Evolutionary conservation across 2,113 vertebrate genomes (phyloP), one percentile per base, ranked within the genome.

Genomic region (Gobio gobio): DNA sequence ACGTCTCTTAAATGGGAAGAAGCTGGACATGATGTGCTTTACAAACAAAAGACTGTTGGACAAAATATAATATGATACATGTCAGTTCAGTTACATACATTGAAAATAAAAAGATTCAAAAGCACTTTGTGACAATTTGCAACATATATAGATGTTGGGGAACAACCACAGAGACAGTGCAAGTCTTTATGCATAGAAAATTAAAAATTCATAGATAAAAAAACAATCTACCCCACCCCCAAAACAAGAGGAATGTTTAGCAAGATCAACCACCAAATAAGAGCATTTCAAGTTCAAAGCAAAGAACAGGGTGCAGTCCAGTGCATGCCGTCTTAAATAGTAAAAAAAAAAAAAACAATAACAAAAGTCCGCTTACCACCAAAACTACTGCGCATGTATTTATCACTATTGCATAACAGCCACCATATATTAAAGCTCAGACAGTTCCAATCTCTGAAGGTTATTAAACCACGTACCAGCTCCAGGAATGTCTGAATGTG

Each of bases 121-220:
- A 92, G 90, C 91, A 93, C 91, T 93, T 92, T 10, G 87, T 93
- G 90, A 91, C 43, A 85, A 74, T 85, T 91, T 78, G 79, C 77
- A 81, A 78, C 72, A 29, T 22, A 29, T 89, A 82, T 87, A 73
- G 24, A 87, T 49, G 72, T 86, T 89, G 78, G 74, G 61, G 56
- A 90, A 88, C 85, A 85, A 85, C 86, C 88, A 12, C 61, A 29
- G 78, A 86, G 85, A 90, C 88, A 80, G 85, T 63, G 76, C 81
- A 85, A 86, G 49, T 87, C 78, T 84, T 88, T 92, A 86, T 86
- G 86, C 82, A 89, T 86, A 89, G 86, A 78, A 24, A 77, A 78
- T 56, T 16, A 87, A 70, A 68, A 63, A 85, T 22, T n/a, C 26
- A 68, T 82, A 66, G 22, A 47, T 43, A n/a, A 54, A 49, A 40